Evolutionary conservation across 2,888 invertebrate species (phyloP).

Genomic region (Argyresthia goedartella): DNA sequence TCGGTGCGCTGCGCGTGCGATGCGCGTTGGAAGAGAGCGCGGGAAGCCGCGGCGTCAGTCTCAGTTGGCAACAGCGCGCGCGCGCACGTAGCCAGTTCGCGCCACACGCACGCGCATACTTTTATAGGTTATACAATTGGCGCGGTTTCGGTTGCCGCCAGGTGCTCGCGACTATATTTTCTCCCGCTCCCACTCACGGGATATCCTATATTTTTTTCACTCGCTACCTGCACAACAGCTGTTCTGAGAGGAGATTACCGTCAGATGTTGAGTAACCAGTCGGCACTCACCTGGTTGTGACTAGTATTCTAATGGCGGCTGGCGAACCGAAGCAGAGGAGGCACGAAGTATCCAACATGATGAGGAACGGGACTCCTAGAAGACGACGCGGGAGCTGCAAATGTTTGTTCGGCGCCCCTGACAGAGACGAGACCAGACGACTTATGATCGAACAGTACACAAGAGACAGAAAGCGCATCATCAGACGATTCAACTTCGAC

Average conservation of each 20-base stretch:
- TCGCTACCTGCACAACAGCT: constrained; percentile 60
- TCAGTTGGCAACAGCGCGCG: constrained; percentile 14
- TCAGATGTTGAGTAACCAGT: constrained; percentile 69
- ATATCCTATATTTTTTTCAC: constrained; percentile 31
- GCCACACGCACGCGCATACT: constrained; percentile 25
- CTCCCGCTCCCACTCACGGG: constrained; percentile 37
- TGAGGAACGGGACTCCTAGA: constrained; percentile 43
- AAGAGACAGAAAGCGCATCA: constrained; percentile 69
- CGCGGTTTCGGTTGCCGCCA: constrained; percentile 49
- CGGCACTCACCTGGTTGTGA: constrained; percentile 54
- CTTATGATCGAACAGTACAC: constrained; percentile 72
- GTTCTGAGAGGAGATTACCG: constrained; percentile 62
- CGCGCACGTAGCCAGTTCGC: constrained; percentile 28
- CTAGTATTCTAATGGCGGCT: constrained; percentile 35
- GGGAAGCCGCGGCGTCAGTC: constrained; percentile 37
- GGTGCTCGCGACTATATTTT: constrained; percentile 39
- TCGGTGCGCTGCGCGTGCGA: constrained; percentile 16
- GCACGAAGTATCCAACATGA: constrained; percentile 44
- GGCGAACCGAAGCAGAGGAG: constrained; percentile 62
- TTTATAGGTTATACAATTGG: constrained; percentile 55
- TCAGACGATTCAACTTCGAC: constrained; percentile 73
- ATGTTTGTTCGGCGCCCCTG: constrained; percentile 74
- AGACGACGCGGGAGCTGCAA: constrained; percentile 61
- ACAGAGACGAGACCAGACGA: constrained; percentile 68
- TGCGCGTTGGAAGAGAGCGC: constrained; percentile 36